A percentile compares a stretch with the other conserved stretches of the same genome.
Conservation (phyloP, 92 coral and sea anemone species). For the Parazoanthus darwini region DNA sequence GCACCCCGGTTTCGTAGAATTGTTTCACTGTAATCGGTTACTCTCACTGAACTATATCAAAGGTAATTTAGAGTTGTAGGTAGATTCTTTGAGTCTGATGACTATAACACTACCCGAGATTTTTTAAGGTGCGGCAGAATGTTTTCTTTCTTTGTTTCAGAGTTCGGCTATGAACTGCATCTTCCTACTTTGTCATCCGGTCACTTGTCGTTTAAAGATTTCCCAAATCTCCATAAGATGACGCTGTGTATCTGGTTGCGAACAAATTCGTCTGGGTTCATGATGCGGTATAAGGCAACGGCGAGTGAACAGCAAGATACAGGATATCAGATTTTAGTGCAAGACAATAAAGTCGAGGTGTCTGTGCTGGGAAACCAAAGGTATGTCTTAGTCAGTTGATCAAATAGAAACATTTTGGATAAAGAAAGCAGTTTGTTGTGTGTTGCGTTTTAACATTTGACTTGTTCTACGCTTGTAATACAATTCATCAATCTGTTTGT, state of each 20-base stretch:
- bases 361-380: neutral
- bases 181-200: conserved; percentile 12
- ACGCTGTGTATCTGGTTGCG: conserved; percentile 34
- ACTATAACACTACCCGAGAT: too few species aligned
- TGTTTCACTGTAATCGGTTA: too few species aligned
- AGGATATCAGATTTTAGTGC: conserved; percentile 1
- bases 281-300: neutral
- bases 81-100: too few species aligned
- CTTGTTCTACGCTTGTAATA: too few species aligned
- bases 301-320: neutral
- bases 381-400: neutral
- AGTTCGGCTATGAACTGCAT: neutral
- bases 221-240: neutral
- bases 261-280: conserved; percentile 15
- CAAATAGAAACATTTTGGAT: too few species aligned
- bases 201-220: neutral
- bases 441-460: too few species aligned
- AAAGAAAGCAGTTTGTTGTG: too few species aligned
- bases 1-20: too few species aligned
- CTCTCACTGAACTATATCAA: too few species aligned
- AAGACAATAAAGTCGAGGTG: neutral
- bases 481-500: too few species aligned
- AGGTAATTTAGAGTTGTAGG: too few species aligned
- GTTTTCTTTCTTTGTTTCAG: neutral
- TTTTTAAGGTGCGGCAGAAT: neutral